Evolutionary conservation across 2,888 invertebrate genomes (phyloP).

Genomic region (Herminia tarsipennalis): DNA sequence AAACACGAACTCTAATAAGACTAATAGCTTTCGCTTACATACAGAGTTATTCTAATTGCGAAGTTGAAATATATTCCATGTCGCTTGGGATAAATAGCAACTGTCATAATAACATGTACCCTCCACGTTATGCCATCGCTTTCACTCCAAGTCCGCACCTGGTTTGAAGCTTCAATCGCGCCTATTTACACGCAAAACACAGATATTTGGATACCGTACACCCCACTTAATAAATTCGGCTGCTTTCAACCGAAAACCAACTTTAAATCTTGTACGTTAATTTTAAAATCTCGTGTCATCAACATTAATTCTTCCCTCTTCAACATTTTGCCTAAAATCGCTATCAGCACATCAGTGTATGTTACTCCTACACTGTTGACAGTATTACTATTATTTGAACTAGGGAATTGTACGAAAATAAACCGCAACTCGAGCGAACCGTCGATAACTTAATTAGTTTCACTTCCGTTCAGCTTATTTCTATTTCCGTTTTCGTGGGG

Average conservation of each 20-base stretch:
- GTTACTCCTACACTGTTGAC: conserved; percentile 77
- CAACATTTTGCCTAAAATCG: conserved; percentile 69
- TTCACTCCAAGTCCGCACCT: conserved; percentile 76
- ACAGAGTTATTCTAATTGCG: conserved; percentile 60
- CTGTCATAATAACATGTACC: conserved; percentile 81
- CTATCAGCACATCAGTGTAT: conserved; percentile 74
- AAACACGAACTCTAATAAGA: conserved; percentile 57
- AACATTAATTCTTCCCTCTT: conserved; percentile 56
- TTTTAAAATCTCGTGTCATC: conserved; percentile 44
- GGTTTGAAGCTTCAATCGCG: conserved; percentile 78
- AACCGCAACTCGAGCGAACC: conserved; percentile 73
- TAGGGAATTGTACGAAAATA: conserved; percentile 78
- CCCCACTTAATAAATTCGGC: conserved; percentile 61
- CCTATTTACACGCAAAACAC: conserved; percentile 82
- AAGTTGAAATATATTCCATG: conserved; percentile 59
- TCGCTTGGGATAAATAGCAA: conserved; percentile 73
- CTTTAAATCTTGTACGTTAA: conserved; percentile 44
- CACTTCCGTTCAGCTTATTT: conserved; percentile 82
- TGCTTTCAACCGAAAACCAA: conserved; percentile 45
- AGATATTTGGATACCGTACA: conserved; percentile 77
- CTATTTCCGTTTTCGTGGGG: conserved; percentile 82
- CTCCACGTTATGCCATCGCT: conserved; percentile 73
- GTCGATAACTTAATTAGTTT: conserved; percentile 84
- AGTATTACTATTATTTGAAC: conserved; percentile 78
- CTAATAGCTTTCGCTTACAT: conserved; percentile 55